These are phyloP conservation scores for Hyla sarda DNA, from an alignment of 2,113 vertebrate species.

Conservation along the genomic window DNA sequence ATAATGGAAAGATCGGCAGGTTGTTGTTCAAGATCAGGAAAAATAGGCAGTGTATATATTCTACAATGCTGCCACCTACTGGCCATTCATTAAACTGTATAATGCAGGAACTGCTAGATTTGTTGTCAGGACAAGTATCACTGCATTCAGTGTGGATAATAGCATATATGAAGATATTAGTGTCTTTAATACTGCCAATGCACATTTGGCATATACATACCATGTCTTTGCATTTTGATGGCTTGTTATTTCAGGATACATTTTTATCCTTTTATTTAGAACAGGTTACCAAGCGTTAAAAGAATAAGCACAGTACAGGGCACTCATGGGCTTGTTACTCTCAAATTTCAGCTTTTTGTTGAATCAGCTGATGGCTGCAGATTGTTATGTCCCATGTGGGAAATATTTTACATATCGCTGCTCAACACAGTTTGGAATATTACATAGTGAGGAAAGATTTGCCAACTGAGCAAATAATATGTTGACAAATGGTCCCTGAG, in stretches of 20 bases:
- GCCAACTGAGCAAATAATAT: constrained; percentile 11
- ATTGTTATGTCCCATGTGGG: not conserved
- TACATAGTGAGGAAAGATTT: not conserved
- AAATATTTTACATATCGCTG: not conserved
- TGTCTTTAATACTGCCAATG: too few species aligned
- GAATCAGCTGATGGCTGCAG: constrained; percentile 1
- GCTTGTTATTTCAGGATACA: not conserved
- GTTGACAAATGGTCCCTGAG: not conserved
- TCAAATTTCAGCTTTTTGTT: not conserved
- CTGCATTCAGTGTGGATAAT: too few species aligned
- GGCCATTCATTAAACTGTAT: not conserved
- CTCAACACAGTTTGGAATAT: constrained; percentile 6
- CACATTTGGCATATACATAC: too few species aligned
- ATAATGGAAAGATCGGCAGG: too few species aligned
- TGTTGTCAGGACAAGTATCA: too few species aligned
- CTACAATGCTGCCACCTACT: not conserved
- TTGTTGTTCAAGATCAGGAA: not conserved
- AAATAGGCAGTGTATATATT: not conserved
- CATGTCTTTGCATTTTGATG: not conserved
- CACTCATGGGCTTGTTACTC: not conserved
- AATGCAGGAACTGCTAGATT: too few species aligned
- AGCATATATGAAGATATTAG: too few species aligned
- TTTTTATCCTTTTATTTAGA: not conserved
- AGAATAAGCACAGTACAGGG: not conserved
- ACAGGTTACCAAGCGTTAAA: not conserved